phyloP scores from a whole-genome alignment of 2,888 invertebrate species.

The Leptopilina myrica region DNA sequence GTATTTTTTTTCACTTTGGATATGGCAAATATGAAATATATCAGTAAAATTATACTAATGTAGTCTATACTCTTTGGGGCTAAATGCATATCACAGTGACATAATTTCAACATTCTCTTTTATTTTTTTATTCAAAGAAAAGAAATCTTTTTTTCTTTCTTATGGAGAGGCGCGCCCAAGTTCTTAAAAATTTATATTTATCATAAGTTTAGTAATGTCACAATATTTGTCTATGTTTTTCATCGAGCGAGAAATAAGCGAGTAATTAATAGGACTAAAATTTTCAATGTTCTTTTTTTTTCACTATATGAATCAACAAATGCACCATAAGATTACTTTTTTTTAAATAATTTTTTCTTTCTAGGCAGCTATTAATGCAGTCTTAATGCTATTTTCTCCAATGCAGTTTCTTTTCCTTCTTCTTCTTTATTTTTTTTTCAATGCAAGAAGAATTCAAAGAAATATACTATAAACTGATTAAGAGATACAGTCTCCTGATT shows the following conservation, averaged over 20 bases:
- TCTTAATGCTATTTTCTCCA: slow-evolving; percentile 64
- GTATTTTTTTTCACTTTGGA: slow-evolving; percentile 70
- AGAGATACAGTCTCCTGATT: slow-evolving; percentile 35
- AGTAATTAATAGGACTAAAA: slow-evolving; percentile 64
- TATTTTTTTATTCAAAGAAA: slow-evolving; percentile 55
- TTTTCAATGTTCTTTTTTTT: slow-evolving; percentile 42
- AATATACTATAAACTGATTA: slow-evolving; percentile 29
- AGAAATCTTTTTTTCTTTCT: slow-evolving; percentile 50
- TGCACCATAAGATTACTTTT: slow-evolving; percentile 69
- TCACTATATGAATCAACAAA: slow-evolving; percentile 63
- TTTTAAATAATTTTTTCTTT: slow-evolving; percentile 61
- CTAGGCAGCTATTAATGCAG: slow-evolving; percentile 67
- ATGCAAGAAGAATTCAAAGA: slow-evolving; percentile 32
- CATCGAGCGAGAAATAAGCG: slow-evolving; percentile 63
- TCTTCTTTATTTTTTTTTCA: not conserved
- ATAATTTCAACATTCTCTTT: slow-evolving; percentile 67
- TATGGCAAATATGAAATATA: slow-evolving; percentile 74
- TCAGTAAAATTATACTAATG: slow-evolving; percentile 74
- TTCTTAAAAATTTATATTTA: slow-evolving; percentile 49
- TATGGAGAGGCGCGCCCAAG: slow-evolving; percentile 67
- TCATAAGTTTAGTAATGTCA: slow-evolving; percentile 7
- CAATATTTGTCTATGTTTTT: slow-evolving; percentile 14
- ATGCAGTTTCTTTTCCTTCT: slow-evolving; percentile 17
- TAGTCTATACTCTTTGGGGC: slow-evolving; percentile 75
- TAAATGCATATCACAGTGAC: slow-evolving; percentile 76